Percentiles rank a stretch among this genome's conserved stretches.
phyloP scores from a whole-genome alignment of 2,113 vertebrate species.

The Elephas maximus region DNA sequence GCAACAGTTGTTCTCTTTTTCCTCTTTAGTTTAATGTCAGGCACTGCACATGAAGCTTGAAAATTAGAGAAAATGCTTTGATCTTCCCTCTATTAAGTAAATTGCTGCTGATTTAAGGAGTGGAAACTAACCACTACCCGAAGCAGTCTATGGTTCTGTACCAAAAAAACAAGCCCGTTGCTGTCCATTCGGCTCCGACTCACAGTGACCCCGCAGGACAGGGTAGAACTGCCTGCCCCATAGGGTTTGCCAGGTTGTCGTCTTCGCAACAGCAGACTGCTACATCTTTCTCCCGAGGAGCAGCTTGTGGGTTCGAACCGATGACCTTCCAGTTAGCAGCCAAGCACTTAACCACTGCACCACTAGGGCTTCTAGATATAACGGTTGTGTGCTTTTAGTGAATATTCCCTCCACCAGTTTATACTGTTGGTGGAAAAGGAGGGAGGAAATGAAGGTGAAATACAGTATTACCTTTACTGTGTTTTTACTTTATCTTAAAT shows the following conservation, averaged over 20 bases:
- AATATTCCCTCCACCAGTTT: not conserved
- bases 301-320: not conserved
- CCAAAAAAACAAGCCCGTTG: no score
- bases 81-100: not conserved
- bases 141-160: not conserved
- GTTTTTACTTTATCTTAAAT: slow-evolving; percentile 49
- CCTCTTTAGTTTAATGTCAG: not conserved
- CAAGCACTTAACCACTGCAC: not conserved
- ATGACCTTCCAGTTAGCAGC: not conserved
- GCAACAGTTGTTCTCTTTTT: no score
- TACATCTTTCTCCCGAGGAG: not conserved
- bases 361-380: not conserved
- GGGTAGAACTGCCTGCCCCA: no score
- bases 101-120: slow-evolving; percentile 7
- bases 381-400: not conserved
- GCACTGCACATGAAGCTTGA: not conserved
- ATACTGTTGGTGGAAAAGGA: not conserved
- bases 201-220: no score
- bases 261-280: not conserved
- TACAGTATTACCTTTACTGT: not conserved
- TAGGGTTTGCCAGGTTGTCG: no score
- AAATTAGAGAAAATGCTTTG: not conserved
- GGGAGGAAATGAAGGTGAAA: not conserved
- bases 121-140: not conserved
- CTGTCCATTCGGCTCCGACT: no score